A percentile compares a stretch with the other conserved stretches of the same genome.
Conservation (phyloP, 2,113 vertebrate genomes). For the Acanthisitta chloris region DNA sequence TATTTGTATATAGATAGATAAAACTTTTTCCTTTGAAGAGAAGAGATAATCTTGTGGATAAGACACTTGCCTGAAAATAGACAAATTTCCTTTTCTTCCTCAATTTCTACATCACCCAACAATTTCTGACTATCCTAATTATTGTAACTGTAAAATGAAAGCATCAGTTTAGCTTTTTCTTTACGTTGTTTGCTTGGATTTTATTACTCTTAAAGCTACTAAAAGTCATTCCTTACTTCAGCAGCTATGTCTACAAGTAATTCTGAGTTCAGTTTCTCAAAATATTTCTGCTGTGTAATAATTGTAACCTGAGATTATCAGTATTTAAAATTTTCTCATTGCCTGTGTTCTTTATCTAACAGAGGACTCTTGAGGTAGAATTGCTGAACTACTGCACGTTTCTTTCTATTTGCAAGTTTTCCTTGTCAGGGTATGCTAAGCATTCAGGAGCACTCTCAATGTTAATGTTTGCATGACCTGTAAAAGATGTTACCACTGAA, state of each 20-base stretch:
- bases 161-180: background rate
- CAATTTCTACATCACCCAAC: background rate
- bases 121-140: background rate
- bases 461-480: background rate
- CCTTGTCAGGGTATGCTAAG: background rate
- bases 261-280: background rate
- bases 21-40: background rate
- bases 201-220: background rate
- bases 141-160: background rate
- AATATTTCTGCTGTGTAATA: background rate
- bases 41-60: background rate
- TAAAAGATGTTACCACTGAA: background rate
- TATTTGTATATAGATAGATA: no score
- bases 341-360: background rate
- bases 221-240: background rate
- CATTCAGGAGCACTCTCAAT: background rate
- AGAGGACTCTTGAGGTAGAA: background rate
- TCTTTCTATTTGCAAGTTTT: background rate
- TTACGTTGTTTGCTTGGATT: background rate
- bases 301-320: background rate
- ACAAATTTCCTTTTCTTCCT: background rate
- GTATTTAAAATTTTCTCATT: background rate
- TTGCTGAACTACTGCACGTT: background rate
- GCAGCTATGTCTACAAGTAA: background rate
- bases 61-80: background rate